These are phyloP conservation scores for Lycorma delicatula DNA, from an alignment of 1,140 invertebrate genomes.

Conservation along the genomic window DNA sequence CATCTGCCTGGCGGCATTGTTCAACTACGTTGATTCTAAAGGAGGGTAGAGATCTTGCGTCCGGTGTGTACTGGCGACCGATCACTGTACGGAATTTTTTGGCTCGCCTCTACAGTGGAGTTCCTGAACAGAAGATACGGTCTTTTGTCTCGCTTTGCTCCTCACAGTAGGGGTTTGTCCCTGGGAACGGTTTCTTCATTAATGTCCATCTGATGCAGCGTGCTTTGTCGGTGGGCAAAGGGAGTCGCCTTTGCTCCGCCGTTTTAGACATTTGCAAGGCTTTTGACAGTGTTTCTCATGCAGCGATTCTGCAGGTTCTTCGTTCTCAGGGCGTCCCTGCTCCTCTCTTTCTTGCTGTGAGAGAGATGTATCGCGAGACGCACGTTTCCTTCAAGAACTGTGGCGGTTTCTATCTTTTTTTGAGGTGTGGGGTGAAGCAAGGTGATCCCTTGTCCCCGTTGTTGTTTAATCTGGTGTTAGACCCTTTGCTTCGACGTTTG, in stretches of 20 bases:
- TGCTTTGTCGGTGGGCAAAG: too few relatives aligned
- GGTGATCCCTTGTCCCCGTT: conserved; percentile 35
- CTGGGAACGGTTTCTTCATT: too few relatives aligned
- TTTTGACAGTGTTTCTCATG: background rate
- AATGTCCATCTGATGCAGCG: too few relatives aligned
- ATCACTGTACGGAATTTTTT: background rate
- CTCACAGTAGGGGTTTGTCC: too few relatives aligned
- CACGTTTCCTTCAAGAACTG: background rate
- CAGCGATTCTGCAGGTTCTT: background rate
- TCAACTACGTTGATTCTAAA: background rate
- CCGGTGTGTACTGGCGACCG: background rate
- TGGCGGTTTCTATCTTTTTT: background rate
- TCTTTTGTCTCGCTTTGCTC: too few relatives aligned
- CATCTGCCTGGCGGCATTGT: too few relatives aligned
- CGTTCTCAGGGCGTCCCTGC: background rate
- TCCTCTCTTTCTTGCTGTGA: background rate
- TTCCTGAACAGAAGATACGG: background rate
- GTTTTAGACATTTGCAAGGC: background rate
- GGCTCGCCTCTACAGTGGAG: background rate
- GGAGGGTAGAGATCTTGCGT: background rate
- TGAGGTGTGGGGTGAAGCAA: conserved; percentile 36
- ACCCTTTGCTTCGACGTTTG: conserved; percentile 25
- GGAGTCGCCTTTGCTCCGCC: too few relatives aligned
- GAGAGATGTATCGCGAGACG: background rate
- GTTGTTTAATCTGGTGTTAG: conserved; percentile 35